Conservation (phyloP, 2,113 vertebrate genomes). For the Tychaedon coryphoeus region DNA sequence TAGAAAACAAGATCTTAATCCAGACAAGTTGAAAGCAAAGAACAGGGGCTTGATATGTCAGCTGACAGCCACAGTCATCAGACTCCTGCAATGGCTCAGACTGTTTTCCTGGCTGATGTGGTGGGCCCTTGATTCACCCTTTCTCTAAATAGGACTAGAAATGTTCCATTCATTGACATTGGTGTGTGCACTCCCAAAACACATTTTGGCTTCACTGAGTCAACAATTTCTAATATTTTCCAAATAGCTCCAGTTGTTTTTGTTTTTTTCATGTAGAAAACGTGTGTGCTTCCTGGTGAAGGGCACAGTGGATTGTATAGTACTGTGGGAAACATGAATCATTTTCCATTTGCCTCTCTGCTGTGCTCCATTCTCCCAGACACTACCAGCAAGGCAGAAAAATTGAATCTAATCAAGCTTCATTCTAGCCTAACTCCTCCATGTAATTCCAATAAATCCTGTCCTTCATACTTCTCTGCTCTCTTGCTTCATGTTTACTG, state of each 20-base stretch:
- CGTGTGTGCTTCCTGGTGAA: neutral
- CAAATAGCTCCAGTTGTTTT: neutral
- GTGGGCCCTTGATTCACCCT: neutral
- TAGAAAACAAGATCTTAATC: neutral
- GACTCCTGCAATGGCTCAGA: neutral
- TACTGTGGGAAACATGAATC: neutral
- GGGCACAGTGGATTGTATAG: neutral
- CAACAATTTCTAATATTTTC: constrained; percentile 25
- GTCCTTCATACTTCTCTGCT: neutral
- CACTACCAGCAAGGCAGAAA: neutral
- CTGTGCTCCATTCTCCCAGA: neutral
- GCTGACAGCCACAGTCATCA: neutral
- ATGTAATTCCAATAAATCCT: neutral
- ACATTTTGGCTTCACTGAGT: neutral
- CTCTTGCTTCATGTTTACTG: neutral
- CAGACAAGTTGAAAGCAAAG: neutral
- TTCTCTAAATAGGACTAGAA: constrained; percentile 10
- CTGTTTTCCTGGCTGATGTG: neutral
- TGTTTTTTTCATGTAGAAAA: neutral
- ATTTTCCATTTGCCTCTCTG: neutral
- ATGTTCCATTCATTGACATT: neutral
- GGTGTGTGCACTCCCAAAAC: neutral
- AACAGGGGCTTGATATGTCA: neutral
- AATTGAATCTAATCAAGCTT: neutral
- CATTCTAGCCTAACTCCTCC: neutral